Conservation (phyloP, 2,888 invertebrate species). For the Lasioglossum marginatum region DNA sequence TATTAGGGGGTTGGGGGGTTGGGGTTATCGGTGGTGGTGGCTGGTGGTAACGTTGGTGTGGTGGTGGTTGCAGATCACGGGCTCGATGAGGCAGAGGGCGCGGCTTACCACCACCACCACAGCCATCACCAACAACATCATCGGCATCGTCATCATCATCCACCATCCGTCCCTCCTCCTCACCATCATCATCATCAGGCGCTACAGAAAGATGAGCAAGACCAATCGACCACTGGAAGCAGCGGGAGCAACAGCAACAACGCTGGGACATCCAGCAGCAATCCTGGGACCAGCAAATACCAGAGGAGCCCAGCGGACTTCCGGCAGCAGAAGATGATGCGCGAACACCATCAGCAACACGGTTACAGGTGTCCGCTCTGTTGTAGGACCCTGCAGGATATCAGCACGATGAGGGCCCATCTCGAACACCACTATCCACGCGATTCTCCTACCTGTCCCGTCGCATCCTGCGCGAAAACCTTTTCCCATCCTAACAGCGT, state of each 20-base stretch:
- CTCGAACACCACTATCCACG: conserved; percentile 94
- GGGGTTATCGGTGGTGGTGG: conserved; percentile 80
- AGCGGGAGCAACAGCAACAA: conserved; percentile 13
- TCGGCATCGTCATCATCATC: conserved; percentile 76
- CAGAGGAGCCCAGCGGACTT: conserved; percentile 83
- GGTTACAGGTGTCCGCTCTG: conserved; percentile 91
- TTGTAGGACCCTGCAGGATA: conserved; percentile 88
- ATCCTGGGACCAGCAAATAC: conserved; percentile 79
- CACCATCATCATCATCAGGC: conserved; percentile 76
- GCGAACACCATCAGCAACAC: conserved; percentile 83
- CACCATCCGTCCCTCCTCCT: conserved; percentile 70
- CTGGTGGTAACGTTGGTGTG: conserved; percentile 84
- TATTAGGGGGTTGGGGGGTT: conserved; percentile 56
- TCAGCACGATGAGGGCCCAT: conserved; percentile 90
- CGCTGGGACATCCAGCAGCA: conserved; percentile 59
- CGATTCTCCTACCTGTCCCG: conserved; percentile 93
- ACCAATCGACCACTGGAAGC: conserved; percentile 57
- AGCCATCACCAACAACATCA: conserved; percentile 80
- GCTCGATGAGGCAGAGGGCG: conserved; percentile 81
- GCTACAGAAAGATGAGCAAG: conserved; percentile 66
- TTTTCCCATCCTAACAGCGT: conserved; percentile 95
- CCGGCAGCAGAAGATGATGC: conserved; percentile 77
- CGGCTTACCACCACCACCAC: conserved; percentile 84
- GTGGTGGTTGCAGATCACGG: conserved; percentile 85
- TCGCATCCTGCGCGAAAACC: conserved; percentile 89